These are phyloP conservation scores for Tetranychus piercei DNA, from an alignment of 2,888 invertebrate genomes.

Conservation along the genomic window DNA sequence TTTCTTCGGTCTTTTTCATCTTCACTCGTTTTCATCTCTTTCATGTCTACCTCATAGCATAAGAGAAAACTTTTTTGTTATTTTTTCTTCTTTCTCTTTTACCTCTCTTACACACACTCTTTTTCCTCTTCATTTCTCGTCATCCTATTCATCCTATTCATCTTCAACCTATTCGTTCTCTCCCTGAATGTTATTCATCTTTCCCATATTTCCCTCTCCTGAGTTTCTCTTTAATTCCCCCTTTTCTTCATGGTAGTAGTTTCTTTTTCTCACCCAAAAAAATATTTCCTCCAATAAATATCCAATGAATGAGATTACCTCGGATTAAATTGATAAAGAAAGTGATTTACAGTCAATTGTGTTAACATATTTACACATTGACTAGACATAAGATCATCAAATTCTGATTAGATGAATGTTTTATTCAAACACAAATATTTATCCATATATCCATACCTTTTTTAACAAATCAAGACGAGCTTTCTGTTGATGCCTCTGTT, in stretches of 20 bases:
- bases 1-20: background rate
- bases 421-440: background rate
- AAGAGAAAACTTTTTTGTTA: background rate
- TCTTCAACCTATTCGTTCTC: background rate
- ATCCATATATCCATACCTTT: background rate
- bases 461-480: too few species aligned
- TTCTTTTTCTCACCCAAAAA: constrained; percentile 3
- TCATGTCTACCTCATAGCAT: background rate
- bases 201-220: background rate
- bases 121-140: background rate
- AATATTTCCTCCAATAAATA: background rate
- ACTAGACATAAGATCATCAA: background rate
- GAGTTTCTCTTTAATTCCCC: background rate
- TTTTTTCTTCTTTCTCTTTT: constrained; percentile 8
- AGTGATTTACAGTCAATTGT: background rate
- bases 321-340: background rate
- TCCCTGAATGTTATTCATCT: background rate
- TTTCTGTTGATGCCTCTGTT: too few species aligned
- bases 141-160: background rate
- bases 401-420: background rate
- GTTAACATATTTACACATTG: background rate
- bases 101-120: background rate
- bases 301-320: background rate
- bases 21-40: background rate
- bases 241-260: background rate